Conservation (phyloP, 1,140 invertebrate genomes). For the Phenacoccus solenopsis region DNA sequence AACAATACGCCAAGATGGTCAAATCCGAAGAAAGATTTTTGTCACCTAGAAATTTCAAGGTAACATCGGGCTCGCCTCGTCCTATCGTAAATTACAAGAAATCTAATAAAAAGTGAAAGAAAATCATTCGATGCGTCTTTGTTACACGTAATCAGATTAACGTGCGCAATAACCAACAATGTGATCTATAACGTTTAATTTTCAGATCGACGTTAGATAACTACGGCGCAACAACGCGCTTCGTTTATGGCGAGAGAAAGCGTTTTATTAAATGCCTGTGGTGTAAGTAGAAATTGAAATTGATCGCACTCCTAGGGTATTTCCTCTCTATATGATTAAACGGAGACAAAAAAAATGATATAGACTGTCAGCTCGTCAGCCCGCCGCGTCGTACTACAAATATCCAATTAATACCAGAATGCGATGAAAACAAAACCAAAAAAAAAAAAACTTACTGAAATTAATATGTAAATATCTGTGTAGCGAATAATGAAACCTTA, state of each 20-base stretch:
- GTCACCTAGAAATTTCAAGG: not conserved
- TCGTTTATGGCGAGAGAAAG: constrained; percentile 1
- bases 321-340: not conserved
- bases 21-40: not conserved
- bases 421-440: not conserved
- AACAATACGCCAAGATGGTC: no score
- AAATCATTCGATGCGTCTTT: not conserved
- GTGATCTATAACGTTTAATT: constrained; percentile 3
- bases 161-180: constrained; percentile 1
- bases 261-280: not conserved
- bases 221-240: not conserved
- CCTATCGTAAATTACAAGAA: not conserved
- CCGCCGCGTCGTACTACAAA: no score
- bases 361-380: not conserved
- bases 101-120: not conserved
- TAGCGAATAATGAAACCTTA: no score
- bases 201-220: not conserved
- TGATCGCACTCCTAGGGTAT: not conserved
- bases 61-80: no score
- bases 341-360: not conserved
- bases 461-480: not conserved
- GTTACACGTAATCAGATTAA: constrained; percentile 2
- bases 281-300: constrained; percentile 3
- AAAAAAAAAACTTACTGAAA: not conserved
- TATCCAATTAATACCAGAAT: no score